Base-by-base conservation (phyloP, 35 echinoderm and acorn worm genomes). In the Stichopus chloronotus region DNA sequence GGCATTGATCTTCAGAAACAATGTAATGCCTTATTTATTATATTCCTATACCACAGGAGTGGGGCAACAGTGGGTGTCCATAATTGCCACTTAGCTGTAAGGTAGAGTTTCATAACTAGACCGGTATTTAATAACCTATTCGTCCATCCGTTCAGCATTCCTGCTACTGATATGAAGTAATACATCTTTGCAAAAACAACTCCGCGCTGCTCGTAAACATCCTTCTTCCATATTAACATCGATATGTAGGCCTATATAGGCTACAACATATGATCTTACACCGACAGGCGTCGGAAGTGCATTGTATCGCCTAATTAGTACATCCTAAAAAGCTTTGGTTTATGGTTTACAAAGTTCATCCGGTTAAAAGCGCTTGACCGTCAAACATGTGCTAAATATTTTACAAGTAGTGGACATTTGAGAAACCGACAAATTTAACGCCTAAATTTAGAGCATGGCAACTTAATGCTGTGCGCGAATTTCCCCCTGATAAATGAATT, bases 71-170 rank as follows among this genome's bases (percentile, higher is more conserved):
- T 85, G n/a, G 82, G 82, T 17, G 57, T 58, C 55, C 82, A 55
- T 85, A 85, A 85, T 85, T 85, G 82, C 82, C 82, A 85, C 82
- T 85, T 85, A 85, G 13, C 82, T 17, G 16, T 19, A 56, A 85
- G 82, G 82, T 56, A 58, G 54, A 21, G 22, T 85, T 85, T 85
- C 82, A 58, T 85, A 58, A 85, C 55, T 85, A 10, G 55, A 85
- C 58, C 82, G 55, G 17, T 85, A 85, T 59, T 56, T 58, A 58
- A 85, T 85, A 59, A 85, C 82, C 24, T 22, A 56, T 25, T 20
- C 57, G 57, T 14, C 82, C 82, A 16, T 74, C 6, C 22, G 69
- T n/a, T 20, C 69, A 12, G 82, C 17, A 58, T 59, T 58, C n/a
- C 9, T 58, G 21, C 76, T 57, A 85, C 56, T 55, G 82, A 85